Percentiles rank a stretch among this genome's conserved stretches.
Conservation (phyloP, 2,797 vertebrate species). For the Galagoides demidoff region DNA sequence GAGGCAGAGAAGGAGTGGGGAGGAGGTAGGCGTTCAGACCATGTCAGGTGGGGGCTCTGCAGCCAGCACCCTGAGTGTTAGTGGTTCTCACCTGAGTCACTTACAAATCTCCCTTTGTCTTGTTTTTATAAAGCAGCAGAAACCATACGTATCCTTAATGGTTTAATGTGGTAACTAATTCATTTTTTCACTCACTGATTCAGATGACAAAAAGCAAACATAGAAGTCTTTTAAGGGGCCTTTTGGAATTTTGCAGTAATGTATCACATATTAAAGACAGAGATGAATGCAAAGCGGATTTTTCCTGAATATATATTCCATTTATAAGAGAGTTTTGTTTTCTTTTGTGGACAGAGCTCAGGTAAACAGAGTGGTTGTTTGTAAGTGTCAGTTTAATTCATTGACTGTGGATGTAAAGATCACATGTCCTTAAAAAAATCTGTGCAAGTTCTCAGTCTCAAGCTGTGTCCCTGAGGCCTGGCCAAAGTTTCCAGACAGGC, state of each 20-base stretch:
- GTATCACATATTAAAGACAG: not conserved
- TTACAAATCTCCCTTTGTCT: not conserved
- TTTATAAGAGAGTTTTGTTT: slow-evolving; percentile 33
- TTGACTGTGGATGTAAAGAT: slow-evolving; percentile 7
- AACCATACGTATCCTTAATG: not conserved
- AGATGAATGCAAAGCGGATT: not conserved
- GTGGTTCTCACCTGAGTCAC: not conserved
- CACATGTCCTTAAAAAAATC: slow-evolving; percentile 2
- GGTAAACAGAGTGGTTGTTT: not conserved
- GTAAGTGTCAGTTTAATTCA: slow-evolving; percentile 26
- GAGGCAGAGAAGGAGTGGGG: slow-evolving; percentile 78
- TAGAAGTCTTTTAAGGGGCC: not conserved
- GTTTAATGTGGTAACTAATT: slow-evolving; percentile 27
- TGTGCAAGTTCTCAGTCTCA: not conserved
- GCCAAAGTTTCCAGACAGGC: slow-evolving; percentile 26
- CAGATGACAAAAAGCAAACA: slow-evolving; percentile 35
- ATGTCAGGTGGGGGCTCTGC: not conserved
- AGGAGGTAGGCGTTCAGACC: slow-evolving; percentile 87
- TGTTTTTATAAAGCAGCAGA: not conserved
- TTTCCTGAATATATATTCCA: not conserved
- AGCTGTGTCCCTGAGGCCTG: not conserved
- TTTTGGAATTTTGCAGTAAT: not conserved
- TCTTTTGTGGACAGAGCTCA: not conserved
- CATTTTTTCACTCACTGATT: not conserved
- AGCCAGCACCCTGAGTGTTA: not conserved